Base-by-base conservation (phyloP, 2,888 invertebrate species). In the Macrophya annulata region DNA sequence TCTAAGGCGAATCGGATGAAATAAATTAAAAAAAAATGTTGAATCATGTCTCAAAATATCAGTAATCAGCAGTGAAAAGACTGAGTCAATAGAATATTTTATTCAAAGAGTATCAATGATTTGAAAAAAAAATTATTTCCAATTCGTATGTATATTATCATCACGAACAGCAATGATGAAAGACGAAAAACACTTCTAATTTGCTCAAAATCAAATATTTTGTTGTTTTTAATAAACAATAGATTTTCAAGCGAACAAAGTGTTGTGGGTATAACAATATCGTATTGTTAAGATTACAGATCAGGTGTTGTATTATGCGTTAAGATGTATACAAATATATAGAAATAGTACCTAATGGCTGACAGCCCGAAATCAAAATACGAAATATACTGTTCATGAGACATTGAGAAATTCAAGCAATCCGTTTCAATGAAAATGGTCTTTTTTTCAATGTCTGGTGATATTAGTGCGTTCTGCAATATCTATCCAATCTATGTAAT, bases 281-380 rank as follows among this genome's bases (percentile, higher is more conserved):
- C 15, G 43, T 25, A 21, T 74, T 25, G n/a, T 74, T 21, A 25
- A 74, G 6, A 74, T 74, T 45, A 45, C 31, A 8, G 74, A 74
- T 21, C 43, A 45, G 2, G 15, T 43, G 74, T 45, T 74, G 21
- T 43, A 45, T 43, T 45, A 74, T 31, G 74, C 45, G 45, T 74
- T 45, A 62, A 25, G 62, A 62, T 45, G 74, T 43, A 10, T 43
- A 74, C 21, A 45, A 74, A 77, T 76, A 77, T 51, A 77, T 77
- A 77, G 31, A 81, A 62, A 65, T 81, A 81, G 55, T 77, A 77
- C 51, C 37, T 55, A 90, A 91, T 91, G 91, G 91, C 91, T 91
- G 89, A 89, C 89, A 89, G 90, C 90, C 90, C 90, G 88, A 90
- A 91, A 92, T 91, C 91, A 91, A 91, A 91, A 91, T 89, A 86